Evolutionary conservation across 2,888 invertebrate species (phyloP).

Genomic region (Pegoplata infirma): DNA sequence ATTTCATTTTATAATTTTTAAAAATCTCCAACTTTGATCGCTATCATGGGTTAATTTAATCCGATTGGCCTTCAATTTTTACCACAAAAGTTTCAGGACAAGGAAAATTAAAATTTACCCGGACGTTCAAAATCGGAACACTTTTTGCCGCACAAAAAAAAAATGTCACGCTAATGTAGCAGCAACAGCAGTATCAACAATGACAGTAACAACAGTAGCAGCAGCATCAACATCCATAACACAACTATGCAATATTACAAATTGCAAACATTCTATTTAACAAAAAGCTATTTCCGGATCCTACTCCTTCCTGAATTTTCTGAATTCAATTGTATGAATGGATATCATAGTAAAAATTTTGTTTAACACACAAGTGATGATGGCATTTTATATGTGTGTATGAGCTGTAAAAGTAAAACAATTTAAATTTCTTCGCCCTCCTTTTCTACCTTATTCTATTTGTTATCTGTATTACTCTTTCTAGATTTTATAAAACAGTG

Average conservation of each 20-base stretch:
- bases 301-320: slow-evolving; percentile 9
- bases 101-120: no score
- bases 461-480: slow-evolving; percentile 38
- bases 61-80: no score
- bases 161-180: no score
- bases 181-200: slow-evolving; percentile 17
- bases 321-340: slow-evolving; percentile 2
- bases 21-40: no score
- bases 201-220: background rate
- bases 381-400: slow-evolving; percentile 42
- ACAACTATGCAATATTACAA: slow-evolving; percentile 30
- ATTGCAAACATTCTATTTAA: slow-evolving; percentile 28
- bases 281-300: background rate
- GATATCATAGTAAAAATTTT: slow-evolving; percentile 15
- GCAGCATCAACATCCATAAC: slow-evolving; percentile 1
- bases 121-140: no score
- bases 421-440: no score
- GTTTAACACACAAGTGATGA: slow-evolving; percentile 22
- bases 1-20: no score
- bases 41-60: no score
- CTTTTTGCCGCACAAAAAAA: no score
- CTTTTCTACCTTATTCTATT: no score
- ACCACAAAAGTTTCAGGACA: no score
- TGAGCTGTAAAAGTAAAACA: slow-evolving; percentile 43
- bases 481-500: slow-evolving; percentile 20